phyloP scores from a whole-genome alignment of 2,888 invertebrate genomes.

The Dryocosmus kuriphilus region DNA sequence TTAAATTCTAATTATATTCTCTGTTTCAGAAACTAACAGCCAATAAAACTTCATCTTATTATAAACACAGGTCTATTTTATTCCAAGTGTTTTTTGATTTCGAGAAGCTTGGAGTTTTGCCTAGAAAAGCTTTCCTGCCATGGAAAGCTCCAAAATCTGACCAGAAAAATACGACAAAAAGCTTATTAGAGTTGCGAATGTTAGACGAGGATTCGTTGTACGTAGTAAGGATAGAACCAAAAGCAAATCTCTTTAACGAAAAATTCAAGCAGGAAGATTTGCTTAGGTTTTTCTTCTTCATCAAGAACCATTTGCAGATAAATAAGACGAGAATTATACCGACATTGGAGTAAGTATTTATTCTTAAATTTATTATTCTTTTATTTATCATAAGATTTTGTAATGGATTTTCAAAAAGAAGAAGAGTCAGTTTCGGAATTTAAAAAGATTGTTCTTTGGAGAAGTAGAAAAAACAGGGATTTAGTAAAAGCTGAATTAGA shows the following conservation, averaged over 20 bases:
- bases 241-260: slow-evolving; percentile 77
- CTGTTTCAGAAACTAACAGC: slow-evolving; percentile 45
- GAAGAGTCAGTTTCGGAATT: too few species aligned
- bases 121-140: slow-evolving; percentile 82
- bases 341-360: slow-evolving; percentile 84
- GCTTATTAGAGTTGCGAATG: slow-evolving; percentile 62
- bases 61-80: slow-evolving; percentile 81
- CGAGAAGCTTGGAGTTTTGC: slow-evolving; percentile 79
- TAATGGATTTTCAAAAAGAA: too few species aligned
- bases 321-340: slow-evolving; percentile 84
- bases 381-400: too few species aligned
- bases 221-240: slow-evolving; percentile 83
- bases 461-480: too few species aligned
- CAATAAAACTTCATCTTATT: slow-evolving; percentile 65
- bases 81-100: slow-evolving; percentile 85
- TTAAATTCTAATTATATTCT: background rate
- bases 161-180: slow-evolving; percentile 65
- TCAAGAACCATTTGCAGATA: slow-evolving; percentile 82
- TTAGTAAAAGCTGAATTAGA: background rate
- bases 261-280: slow-evolving; percentile 78
- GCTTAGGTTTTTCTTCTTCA: slow-evolving; percentile 84
- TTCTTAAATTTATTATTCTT: slow-evolving; percentile 40
- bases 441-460: too few species aligned
- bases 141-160: slow-evolving; percentile 76
- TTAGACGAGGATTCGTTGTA: slow-evolving; percentile 81